phyloP scores from a whole-genome alignment of 2,888 invertebrate species.

The Ferrisia virgata region DNA sequence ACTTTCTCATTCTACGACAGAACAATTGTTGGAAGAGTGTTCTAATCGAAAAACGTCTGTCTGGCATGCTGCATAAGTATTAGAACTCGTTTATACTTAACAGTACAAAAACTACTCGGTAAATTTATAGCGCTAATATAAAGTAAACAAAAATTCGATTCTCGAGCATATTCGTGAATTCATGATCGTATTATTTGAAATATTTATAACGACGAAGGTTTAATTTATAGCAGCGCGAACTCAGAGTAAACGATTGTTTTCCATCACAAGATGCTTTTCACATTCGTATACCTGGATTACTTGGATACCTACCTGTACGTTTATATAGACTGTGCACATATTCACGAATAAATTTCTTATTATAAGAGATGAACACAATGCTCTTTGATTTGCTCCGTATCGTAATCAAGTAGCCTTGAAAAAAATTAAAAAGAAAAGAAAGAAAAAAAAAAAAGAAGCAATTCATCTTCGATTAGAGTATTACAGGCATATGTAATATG shows the following conservation, averaged over 20 bases:
- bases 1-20: slow-evolving; percentile 12
- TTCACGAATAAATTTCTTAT: not conserved
- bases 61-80: not conserved
- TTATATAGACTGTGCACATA: too few relatives aligned
- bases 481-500: not conserved
- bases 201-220: slow-evolving; percentile 2
- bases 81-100: not conserved
- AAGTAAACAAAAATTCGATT: slow-evolving; percentile 23
- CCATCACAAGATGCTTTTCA: not conserved
- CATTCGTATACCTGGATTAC: too few relatives aligned
- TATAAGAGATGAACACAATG: not conserved
- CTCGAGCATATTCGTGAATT: slow-evolving; percentile 10
- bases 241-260: not conserved
- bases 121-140: slow-evolving; percentile 18
- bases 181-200: slow-evolving; percentile 23
- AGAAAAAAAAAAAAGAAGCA: too few relatives aligned
- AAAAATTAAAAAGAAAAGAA: too few relatives aligned
- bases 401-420: not conserved
- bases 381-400: not conserved
- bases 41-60: not conserved
- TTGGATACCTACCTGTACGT: too few relatives aligned
- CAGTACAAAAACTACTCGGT: not conserved
- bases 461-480: not conserved
- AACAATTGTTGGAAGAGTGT: not conserved
- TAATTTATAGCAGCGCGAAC: not conserved